Conservation (phyloP, 2,113 vertebrate species). For the Condylura cristata region DNA sequence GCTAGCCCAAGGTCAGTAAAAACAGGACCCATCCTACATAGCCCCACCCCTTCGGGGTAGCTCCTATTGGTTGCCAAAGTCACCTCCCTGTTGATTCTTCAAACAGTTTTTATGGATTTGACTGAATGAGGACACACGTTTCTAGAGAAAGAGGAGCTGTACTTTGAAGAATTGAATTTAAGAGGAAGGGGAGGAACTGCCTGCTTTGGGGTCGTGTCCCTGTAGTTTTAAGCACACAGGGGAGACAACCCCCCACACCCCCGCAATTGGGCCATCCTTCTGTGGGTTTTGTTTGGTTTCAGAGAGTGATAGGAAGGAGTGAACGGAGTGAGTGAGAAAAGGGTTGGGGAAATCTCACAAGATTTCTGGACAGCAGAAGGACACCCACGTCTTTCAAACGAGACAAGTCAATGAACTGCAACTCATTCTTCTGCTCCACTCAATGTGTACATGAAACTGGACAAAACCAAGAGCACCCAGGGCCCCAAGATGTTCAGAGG, state of each 20-base stretch:
- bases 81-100: not conserved
- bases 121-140: not conserved
- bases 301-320: too few species aligned
- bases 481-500: too few species aligned
- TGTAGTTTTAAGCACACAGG: too few species aligned
- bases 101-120: not conserved
- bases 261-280: too few species aligned
- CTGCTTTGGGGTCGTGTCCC: too few species aligned
- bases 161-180: not conserved
- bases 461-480: too few species aligned
- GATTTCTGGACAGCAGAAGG: not conserved
- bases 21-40: not conserved
- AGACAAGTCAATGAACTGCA: not conserved
- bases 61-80: not conserved
- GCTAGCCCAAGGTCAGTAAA: not conserved
- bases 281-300: too few species aligned
- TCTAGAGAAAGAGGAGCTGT: not conserved
- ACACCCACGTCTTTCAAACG: not conserved
- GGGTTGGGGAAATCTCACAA: not conserved
- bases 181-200: too few species aligned
- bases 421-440: not conserved
- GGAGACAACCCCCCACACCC: too few species aligned
- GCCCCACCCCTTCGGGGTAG: not conserved
- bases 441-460: too few species aligned
- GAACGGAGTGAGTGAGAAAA: not conserved